phyloP scores from a whole-genome alignment of 2,888 invertebrate genomes.

The Drosophila robusta region DNA sequence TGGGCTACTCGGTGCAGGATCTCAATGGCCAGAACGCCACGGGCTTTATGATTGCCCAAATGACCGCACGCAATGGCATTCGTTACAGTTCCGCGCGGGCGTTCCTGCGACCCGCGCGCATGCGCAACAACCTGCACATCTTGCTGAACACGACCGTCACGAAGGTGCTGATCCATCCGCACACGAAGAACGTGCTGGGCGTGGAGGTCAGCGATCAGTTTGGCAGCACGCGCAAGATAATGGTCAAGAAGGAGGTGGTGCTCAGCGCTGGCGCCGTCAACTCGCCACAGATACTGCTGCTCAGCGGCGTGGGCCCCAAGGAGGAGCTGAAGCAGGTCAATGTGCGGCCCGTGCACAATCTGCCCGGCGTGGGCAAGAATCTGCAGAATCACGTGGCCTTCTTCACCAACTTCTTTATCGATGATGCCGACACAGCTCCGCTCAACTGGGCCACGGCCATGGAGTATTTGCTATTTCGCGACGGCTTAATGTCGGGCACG shows the following conservation, averaged over 20 bases:
- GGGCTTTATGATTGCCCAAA: slow-evolving; percentile 95
- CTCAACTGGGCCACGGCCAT: slow-evolving; percentile 97
- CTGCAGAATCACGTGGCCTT: slow-evolving; percentile 94
- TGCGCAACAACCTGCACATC: slow-evolving; percentile 92
- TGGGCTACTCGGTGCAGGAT: slow-evolving; percentile 91
- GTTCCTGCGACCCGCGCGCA: slow-evolving; percentile 91
- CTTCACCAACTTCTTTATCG: slow-evolving; percentile 91
- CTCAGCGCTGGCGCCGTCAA: slow-evolving; percentile 93
- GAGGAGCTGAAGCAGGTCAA: slow-evolving; percentile 89
- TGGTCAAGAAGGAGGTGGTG: slow-evolving; percentile 93
- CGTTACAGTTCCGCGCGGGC: slow-evolving; percentile 93
- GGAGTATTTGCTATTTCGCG: slow-evolving; percentile 94
- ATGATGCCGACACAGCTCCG: slow-evolving; percentile 93
- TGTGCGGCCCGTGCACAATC: slow-evolving; percentile 89
- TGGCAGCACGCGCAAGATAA: slow-evolving; percentile 87
- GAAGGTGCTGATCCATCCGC: slow-evolving; percentile 90
- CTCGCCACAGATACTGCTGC: slow-evolving; percentile 95
- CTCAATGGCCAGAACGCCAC: slow-evolving; percentile 92
- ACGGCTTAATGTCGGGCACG: slow-evolving; percentile 95
- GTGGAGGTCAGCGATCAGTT: slow-evolving; percentile 87
- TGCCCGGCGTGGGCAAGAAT: slow-evolving; percentile 93
- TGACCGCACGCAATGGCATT: slow-evolving; percentile 94
- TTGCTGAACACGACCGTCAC: slow-evolving; percentile 93
- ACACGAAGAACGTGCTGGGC: slow-evolving; percentile 90
- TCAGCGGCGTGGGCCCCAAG: slow-evolving; percentile 94